phyloP scores from a whole-genome alignment of 2,888 invertebrate genomes.

The Drosophila meridionalis region DNA sequence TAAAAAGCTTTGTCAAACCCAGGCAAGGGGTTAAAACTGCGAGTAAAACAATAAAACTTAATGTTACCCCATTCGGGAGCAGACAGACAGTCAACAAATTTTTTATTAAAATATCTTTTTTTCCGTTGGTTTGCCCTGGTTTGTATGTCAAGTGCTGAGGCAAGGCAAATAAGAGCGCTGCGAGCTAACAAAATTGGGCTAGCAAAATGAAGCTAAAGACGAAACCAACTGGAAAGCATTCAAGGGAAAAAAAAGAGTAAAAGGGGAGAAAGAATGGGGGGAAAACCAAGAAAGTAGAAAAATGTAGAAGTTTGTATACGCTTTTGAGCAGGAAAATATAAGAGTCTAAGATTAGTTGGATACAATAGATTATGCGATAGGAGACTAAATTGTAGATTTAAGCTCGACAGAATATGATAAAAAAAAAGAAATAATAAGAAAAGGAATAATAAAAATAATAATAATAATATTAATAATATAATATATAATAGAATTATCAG shows the following conservation, averaged over 20 bases:
- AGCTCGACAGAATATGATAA: too few relatives aligned
- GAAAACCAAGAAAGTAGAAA: constrained; percentile 24
- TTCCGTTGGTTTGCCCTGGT: background rate
- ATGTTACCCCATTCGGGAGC: constrained; percentile 12
- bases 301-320: background rate
- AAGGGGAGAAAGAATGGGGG: constrained; percentile 11
- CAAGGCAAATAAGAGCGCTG: constrained; percentile 39
- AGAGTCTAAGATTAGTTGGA: too few relatives aligned
- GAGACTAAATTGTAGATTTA: too few relatives aligned
- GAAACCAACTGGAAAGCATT: constrained; percentile 57
- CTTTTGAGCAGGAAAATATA: background rate
- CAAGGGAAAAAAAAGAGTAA: constrained; percentile 19
- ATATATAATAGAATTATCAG: too few relatives aligned
- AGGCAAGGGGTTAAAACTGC: constrained; percentile 64
- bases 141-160: constrained; percentile 54
- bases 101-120: constrained; percentile 63
- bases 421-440: too few relatives aligned
- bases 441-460: too few relatives aligned
- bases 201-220: constrained; percentile 69
- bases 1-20: constrained; percentile 67
- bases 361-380: too few relatives aligned
- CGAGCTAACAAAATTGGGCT: constrained; percentile 75
- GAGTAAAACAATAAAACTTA: constrained; percentile 63
- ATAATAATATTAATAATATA: too few relatives aligned
- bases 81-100: constrained; percentile 40